Evolutionary conservation across 2,797 vertebrate species (phyloP).

Genomic region (Syngnathus acus): DNA sequence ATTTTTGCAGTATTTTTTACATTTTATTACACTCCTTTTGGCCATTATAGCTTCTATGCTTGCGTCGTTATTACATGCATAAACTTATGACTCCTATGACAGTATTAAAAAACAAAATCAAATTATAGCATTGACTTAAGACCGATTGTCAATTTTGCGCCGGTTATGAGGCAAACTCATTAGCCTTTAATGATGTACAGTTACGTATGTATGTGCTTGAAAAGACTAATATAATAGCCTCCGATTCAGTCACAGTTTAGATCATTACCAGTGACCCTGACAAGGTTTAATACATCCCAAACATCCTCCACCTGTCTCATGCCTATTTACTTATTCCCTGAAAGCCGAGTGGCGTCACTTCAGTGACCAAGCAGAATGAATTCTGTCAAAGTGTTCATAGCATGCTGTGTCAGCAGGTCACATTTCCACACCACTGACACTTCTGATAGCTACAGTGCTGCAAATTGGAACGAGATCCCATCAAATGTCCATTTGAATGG

Average conservation of each 20-base stretch:
- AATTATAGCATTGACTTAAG: not conserved
- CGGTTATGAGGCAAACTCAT: not conserved
- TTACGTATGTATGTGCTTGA: not conserved
- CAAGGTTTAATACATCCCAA: not conserved
- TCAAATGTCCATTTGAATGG: slow-evolving; percentile 9
- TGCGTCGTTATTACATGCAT: not conserved
- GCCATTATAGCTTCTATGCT: not conserved
- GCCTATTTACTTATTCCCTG: slow-evolving; percentile 30
- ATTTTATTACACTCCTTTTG: not conserved
- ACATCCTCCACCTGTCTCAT: slow-evolving; percentile 7
- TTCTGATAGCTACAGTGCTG: slow-evolving; percentile 9
- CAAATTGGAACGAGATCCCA: slow-evolving; percentile 10
- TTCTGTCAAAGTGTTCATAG: slow-evolving; percentile 20
- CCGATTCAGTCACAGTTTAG: slow-evolving; percentile 6
- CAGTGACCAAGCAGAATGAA: slow-evolving; percentile 19
- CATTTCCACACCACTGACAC: slow-evolving; percentile 4
- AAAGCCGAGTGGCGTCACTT: slow-evolving; percentile 20
- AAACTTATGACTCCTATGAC: not conserved
- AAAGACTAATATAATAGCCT: not conserved
- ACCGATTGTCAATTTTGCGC: not conserved
- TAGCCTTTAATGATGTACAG: slow-evolving; percentile 10
- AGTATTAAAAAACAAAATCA: not conserved
- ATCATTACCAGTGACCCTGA: slow-evolving; percentile 18
- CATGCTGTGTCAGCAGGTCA: slow-evolving; percentile 34
- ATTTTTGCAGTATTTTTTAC: not conserved